Percentiles rank a stretch among this genome's conserved stretches.
These are phyloP conservation scores for Lycaena phlaeas DNA, from an alignment of 2,888 invertebrate species.

Conservation along the genomic window DNA sequence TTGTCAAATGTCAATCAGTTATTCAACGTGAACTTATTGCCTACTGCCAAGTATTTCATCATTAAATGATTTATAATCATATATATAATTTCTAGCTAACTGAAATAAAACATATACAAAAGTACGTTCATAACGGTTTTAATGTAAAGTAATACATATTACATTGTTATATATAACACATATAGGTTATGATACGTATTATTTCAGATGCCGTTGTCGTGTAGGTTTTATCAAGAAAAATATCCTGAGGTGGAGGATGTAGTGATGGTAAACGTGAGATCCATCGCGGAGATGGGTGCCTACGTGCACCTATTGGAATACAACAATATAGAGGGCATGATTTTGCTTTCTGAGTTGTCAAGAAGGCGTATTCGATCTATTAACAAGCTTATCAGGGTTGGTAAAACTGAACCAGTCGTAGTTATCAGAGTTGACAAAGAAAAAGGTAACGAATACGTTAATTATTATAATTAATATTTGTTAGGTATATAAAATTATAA, in stretches of 20 bases:
- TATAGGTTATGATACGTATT: conserved; percentile 45
- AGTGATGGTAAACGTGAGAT: conserved; percentile 98
- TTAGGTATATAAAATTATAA: too few species aligned
- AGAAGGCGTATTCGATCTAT: conserved; percentile 98
- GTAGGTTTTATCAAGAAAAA: conserved; percentile 97
- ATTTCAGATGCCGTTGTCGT: conserved; percentile 87
- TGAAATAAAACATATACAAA: conserved; percentile 10
- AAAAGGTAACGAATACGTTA: conserved; percentile 87
- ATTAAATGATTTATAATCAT: not conserved
- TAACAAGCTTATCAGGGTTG: conserved; percentile 98
- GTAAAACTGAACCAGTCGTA: conserved; percentile 98
- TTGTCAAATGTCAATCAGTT: conserved; percentile 2
- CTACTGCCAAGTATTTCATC: conserved; percentile 5
- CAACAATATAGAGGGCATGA: conserved; percentile 99
- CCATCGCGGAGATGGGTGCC: conserved; percentile 99
- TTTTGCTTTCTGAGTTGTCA: conserved; percentile 96
- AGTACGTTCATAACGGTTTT: conserved; percentile 6
- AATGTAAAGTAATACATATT: not conserved
- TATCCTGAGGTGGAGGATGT: conserved; percentile 99
- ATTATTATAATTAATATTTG: too few species aligned
- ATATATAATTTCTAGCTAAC: conserved; percentile 3
- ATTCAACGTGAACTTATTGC: conserved; percentile 1
- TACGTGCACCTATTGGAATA: conserved; percentile 98
- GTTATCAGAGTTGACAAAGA: conserved; percentile 99
- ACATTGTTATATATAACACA: conserved; percentile 15